phyloP scores from a whole-genome alignment of 2,797 vertebrate species.

The Lacerta bilineata region DNA sequence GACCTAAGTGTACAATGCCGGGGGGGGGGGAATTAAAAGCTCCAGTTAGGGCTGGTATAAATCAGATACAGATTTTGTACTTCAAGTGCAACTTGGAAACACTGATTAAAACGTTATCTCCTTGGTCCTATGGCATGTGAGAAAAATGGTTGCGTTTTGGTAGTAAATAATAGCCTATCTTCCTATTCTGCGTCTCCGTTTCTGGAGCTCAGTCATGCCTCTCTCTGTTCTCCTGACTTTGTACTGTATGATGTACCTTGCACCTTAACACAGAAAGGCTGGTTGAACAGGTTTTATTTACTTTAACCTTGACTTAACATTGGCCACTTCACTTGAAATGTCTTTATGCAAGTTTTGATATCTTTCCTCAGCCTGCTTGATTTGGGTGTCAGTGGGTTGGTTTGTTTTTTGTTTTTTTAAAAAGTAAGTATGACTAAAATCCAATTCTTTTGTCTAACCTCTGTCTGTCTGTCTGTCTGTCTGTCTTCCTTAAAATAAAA shows the following conservation, averaged over 20 bases:
- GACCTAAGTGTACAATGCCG: neutral
- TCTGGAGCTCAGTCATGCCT: slow-evolving; percentile 46
- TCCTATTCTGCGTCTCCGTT: slow-evolving; percentile 27
- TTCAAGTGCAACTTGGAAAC: slow-evolving; percentile 25
- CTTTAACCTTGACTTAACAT: slow-evolving; percentile 52
- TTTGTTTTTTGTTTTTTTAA: neutral
- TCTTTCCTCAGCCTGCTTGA: slow-evolving; percentile 40
- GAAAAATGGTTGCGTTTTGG: slow-evolving; percentile 34
- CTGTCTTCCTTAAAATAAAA: slow-evolving; percentile 38
- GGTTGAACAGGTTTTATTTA: slow-evolving; percentile 52
- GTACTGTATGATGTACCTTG: slow-evolving; percentile 56
- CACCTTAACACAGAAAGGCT: slow-evolving; percentile 66
- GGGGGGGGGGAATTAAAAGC: too few species aligned
- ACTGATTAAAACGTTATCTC: slow-evolving; percentile 17
- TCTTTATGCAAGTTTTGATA: slow-evolving; percentile 54
- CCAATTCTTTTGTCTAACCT: slow-evolving; percentile 38
- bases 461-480: slow-evolving; percentile 28
- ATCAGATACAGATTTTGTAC: neutral
- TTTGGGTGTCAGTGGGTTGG: slow-evolving; percentile 45
- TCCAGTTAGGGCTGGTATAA: neutral
- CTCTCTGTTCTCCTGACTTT: slow-evolving; percentile 28
- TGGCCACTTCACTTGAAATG: slow-evolving; percentile 52
- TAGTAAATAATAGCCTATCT: slow-evolving; percentile 53
- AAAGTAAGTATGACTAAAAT: slow-evolving; percentile 16
- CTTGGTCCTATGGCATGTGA: slow-evolving; percentile 30